These are phyloP conservation scores for Hippocampus mohnikei DNA, from an alignment of 2,113 vertebrate species.

Conservation along the genomic window DNA sequence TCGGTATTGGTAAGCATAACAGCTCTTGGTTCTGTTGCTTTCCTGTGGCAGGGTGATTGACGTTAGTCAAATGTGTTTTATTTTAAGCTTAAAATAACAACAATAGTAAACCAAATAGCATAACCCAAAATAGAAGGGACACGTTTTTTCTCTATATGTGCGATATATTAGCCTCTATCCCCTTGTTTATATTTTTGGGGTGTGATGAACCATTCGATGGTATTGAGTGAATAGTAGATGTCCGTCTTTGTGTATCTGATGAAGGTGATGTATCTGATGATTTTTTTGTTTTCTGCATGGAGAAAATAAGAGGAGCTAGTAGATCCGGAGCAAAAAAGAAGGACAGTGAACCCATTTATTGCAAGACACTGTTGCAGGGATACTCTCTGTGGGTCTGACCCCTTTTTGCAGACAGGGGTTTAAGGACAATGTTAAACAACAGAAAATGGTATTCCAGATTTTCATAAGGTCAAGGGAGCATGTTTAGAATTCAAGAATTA, in stretches of 20 bases:
- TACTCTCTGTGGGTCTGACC: constrained; percentile 13
- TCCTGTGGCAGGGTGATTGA: too few species aligned
- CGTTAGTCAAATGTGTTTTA: too few species aligned
- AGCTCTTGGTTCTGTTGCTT: too few species aligned
- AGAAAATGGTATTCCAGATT: background rate
- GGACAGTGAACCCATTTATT: background rate
- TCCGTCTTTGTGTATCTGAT: background rate
- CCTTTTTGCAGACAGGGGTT: background rate
- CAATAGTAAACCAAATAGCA: too few species aligned
- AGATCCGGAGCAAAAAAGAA: constrained; percentile 28
- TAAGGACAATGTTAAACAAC: background rate
- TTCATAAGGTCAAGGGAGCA: background rate
- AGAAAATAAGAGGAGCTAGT: constrained; percentile 1
- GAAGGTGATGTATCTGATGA: constrained; percentile 35
- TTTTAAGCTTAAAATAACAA: too few species aligned
- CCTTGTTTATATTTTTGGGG: too few species aligned
- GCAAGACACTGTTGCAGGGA: background rate
- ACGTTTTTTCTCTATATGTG: too few species aligned
- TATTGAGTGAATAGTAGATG: too few species aligned
- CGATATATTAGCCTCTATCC: too few species aligned
- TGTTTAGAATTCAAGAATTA: background rate
- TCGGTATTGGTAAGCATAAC: too few species aligned
- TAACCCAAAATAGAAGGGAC: too few species aligned
- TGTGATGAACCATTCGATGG: too few species aligned
- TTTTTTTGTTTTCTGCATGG: constrained; percentile 6